phyloP scores from a whole-genome alignment of 2,113 vertebrate species.

The Eolophus roseicapilla region DNA sequence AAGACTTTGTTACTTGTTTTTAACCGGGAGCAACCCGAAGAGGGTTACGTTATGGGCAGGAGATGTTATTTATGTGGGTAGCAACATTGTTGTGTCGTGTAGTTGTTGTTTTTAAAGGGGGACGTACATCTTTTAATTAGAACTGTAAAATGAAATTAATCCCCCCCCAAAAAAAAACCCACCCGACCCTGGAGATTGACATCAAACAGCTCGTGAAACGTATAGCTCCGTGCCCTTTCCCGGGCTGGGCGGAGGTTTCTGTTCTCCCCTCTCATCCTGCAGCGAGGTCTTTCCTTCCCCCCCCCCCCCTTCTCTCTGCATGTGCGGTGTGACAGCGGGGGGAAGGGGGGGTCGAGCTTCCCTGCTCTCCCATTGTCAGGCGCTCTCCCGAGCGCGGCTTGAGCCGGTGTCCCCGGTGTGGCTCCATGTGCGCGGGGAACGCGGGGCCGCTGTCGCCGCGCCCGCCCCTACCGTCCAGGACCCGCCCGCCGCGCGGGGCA shows the following conservation, averaged over 20 bases:
- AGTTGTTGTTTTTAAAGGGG: slow-evolving; percentile 28
- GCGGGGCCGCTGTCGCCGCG: no score
- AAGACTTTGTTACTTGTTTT: slow-evolving; percentile 28
- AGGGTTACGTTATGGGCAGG: slow-evolving; percentile 25
- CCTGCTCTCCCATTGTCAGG: slow-evolving; percentile 74
- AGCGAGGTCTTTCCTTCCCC: slow-evolving; percentile 34
- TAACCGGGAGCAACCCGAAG: not conserved
- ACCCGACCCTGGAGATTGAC: slow-evolving; percentile 48
- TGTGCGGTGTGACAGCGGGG: slow-evolving; percentile 73
- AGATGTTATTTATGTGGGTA: slow-evolving; percentile 68
- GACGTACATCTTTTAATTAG: not conserved
- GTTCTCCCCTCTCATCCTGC: slow-evolving; percentile 57
- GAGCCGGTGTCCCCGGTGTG: slow-evolving; percentile 61
- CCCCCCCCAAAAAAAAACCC: not conserved
- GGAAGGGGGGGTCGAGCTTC: slow-evolving; percentile 46
- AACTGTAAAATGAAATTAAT: slow-evolving; percentile 18
- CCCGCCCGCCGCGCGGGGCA: no score
- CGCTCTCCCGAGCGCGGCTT: slow-evolving; percentile 58
- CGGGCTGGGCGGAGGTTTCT: slow-evolving; percentile 63
- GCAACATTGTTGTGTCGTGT: slow-evolving; percentile 1
- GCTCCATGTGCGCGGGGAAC: slow-evolving; percentile 56
- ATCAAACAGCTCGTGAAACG: slow-evolving; percentile 37
- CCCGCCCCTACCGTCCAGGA: no score
- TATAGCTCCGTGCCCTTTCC: slow-evolving; percentile 56
- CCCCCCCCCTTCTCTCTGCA: not conserved